Evolutionary conservation across 2,888 invertebrate genomes (phyloP).

Genomic region (Thera obeliscata): DNA sequence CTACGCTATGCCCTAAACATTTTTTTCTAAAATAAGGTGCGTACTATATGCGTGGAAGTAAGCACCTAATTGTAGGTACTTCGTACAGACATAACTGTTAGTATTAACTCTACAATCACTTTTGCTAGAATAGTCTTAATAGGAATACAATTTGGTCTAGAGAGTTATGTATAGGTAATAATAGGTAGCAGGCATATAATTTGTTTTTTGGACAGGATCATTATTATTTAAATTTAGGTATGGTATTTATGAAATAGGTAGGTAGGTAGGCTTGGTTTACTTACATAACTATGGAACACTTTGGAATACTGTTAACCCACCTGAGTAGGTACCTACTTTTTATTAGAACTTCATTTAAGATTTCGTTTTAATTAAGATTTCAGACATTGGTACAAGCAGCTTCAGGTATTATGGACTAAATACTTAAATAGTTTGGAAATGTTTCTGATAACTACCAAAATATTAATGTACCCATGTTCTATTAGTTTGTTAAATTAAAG

Average conservation of each 20-base stretch:
- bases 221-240: too few species aligned
- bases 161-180: not conserved
- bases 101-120: conserved; percentile 70
- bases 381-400: not conserved
- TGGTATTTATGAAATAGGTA: too few species aligned
- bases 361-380: not conserved
- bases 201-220: too few species aligned
- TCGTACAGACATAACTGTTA: conserved; percentile 44
- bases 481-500: not conserved
- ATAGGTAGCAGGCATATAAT: too few species aligned
- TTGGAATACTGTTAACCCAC: too few species aligned
- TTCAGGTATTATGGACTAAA: not conserved
- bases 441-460: conserved; percentile 36
- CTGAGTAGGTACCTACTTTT: not conserved
- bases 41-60: conserved; percentile 69
- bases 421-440: conserved; percentile 58
- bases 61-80: conserved; percentile 55
- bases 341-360: not conserved
- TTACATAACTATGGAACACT: too few species aligned
- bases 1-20: conserved; percentile 30
- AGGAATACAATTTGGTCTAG: conserved; percentile 2
- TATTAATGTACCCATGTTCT: too few species aligned
- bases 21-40: conserved; percentile 38
- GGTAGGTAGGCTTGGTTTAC: too few species aligned
- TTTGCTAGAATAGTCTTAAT: conserved; percentile 44